phyloP scores from a whole-genome alignment of 1,140 invertebrate species.

The Drosophila pandora region DNA sequence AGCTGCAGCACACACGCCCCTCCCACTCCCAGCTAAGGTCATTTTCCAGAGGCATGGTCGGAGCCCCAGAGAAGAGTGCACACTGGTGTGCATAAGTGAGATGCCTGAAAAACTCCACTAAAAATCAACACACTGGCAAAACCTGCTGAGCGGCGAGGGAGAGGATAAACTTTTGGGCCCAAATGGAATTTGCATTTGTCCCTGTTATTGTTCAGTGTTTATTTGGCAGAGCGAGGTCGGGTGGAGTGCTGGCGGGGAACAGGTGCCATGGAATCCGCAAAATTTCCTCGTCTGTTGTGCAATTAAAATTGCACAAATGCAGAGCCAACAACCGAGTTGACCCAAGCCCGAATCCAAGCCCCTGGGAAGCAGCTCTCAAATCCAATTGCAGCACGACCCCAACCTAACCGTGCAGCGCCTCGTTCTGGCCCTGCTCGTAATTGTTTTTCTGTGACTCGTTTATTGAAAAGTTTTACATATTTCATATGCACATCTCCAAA shows the following conservation, averaged over 20 bases:
- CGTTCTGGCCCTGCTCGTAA: conserved; percentile 31
- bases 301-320: conserved; percentile 66
- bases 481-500: conserved; percentile 41
- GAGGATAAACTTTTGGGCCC: conserved; percentile 41
- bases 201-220: conserved; percentile 47
- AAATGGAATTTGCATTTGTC: conserved; percentile 59
- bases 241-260: neutral
- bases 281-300: conserved; percentile 53
- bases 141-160: neutral
- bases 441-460: conserved; percentile 72
- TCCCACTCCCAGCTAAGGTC: conserved; percentile 2
- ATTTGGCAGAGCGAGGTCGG: conserved; percentile 8
- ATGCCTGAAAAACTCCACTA: conserved; percentile 26
- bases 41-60: conserved; percentile 5
- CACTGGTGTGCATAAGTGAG: conserved; percentile 31
- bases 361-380: conserved; percentile 30
- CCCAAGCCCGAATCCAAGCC: conserved; percentile 7
- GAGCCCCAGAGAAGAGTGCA: neutral
- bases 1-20: neutral
- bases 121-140: conserved; percentile 41
- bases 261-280: conserved; percentile 29
- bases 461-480: conserved; percentile 71
- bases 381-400: conserved; percentile 43
- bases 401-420: conserved; percentile 21
- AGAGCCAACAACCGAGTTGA: conserved; percentile 33